These are phyloP conservation scores for Tychaedon coryphoeus DNA, from an alignment of 2,113 vertebrate species.

Conservation along the genomic window DNA sequence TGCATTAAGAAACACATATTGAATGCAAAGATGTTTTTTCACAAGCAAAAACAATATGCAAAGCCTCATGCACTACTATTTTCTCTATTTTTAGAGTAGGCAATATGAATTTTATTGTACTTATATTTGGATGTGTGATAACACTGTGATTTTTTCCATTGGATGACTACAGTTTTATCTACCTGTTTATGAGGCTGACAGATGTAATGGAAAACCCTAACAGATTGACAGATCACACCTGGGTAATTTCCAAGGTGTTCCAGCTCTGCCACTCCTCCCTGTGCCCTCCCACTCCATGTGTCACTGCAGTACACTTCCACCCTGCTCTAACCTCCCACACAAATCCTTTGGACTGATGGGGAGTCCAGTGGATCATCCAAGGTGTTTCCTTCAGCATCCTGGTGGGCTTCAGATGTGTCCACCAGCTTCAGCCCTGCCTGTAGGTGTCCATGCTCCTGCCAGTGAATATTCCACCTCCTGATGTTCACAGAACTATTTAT, in stretches of 20 bases:
- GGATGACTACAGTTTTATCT: neutral
- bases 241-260: neutral
- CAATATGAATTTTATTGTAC: neutral
- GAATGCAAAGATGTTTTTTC: neutral
- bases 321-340: neutral
- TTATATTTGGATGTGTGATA: neutral
- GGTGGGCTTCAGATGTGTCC: neutral
- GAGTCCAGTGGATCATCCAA: neutral
- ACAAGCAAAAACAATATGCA: neutral
- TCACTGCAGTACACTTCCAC: neutral
- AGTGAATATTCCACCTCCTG: neutral
- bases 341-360: neutral
- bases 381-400: neutral
- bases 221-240: neutral
- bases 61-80: neutral
- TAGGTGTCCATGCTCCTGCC: neutral
- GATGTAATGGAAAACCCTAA: neutral
- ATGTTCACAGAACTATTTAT: neutral
- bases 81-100: neutral
- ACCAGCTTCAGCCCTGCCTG: neutral
- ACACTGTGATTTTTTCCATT: neutral
- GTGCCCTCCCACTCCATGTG: fast-evolving
- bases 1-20: neutral
- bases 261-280: neutral
- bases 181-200: neutral